Evolutionary conservation across 1,140 invertebrate genomes (phyloP).

Genomic region (Pseudobourletiella spinata): DNA sequence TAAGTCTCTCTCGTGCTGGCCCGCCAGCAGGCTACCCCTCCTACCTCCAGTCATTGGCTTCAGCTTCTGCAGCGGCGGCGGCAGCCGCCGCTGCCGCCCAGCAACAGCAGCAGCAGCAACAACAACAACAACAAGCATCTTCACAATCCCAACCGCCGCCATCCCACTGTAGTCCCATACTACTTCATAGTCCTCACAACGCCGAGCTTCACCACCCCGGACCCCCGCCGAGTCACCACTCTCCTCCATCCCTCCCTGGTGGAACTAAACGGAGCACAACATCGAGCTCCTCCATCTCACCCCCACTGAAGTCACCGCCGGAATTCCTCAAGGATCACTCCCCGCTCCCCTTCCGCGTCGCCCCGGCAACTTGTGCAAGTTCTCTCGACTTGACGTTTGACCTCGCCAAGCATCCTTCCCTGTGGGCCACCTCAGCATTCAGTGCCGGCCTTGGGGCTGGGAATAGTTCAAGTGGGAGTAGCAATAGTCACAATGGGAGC

Average conservation of each 20-base stretch:
- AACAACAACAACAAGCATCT: constrained; percentile 7
- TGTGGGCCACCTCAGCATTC: constrained; percentile 13
- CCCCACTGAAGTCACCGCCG: constrained; percentile 5
- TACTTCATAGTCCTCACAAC: not conserved
- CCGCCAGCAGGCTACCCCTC: constrained; percentile 21
- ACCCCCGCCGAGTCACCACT: not conserved
- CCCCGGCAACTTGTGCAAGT: not conserved
- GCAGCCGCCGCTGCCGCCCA: not conserved
- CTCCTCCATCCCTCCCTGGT: not conserved
- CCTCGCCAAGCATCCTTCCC: constrained; percentile 22
- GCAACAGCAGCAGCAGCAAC: not conserved
- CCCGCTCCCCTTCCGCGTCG: not conserved
- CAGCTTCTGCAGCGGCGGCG: constrained; percentile 3
- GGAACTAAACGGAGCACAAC: not conserved
- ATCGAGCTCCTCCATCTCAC: not conserved
- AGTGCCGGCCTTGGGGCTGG: not conserved
- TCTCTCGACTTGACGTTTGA: constrained; percentile 27
- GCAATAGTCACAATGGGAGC: not conserved
- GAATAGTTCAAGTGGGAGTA: not conserved
- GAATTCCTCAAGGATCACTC: constrained; percentile 14
- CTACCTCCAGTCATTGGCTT: constrained; percentile 23
- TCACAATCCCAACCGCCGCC: not conserved
- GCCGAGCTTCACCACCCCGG: not conserved
- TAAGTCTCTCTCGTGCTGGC: constrained; percentile 9
- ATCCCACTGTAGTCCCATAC: not conserved